Conservation (phyloP, 2,113 vertebrate genomes). For the Procapra przewalskii region DNA sequence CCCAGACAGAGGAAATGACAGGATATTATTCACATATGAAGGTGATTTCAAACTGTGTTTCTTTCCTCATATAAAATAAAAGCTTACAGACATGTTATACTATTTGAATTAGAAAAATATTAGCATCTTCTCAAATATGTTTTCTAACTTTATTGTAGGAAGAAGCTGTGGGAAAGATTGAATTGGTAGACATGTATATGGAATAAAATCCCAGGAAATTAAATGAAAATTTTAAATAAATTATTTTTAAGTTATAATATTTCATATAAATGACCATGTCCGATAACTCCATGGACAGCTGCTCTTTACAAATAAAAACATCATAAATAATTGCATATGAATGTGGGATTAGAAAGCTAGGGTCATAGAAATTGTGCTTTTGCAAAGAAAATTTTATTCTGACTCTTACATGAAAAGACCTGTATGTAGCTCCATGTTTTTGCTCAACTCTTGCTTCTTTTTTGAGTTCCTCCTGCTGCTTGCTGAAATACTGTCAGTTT, state of each 20-base stretch:
- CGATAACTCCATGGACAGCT: background rate
- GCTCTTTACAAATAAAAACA: background rate
- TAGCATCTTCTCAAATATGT: background rate
- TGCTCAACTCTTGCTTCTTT: background rate
- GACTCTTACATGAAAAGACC: background rate
- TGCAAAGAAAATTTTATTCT: background rate
- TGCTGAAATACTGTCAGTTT: background rate
- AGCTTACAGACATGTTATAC: background rate
- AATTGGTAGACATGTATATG: background rate
- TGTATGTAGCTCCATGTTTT: background rate
- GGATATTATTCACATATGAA: background rate
- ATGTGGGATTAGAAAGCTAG: background rate
- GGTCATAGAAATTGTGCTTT: background rate
- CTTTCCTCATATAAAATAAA: conserved; percentile 31
- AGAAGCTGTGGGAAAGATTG: background rate
- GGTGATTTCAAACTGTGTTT: background rate
- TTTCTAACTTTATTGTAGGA: background rate
- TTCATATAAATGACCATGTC: background rate
- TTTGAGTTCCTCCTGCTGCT: background rate
- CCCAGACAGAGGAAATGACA: background rate
- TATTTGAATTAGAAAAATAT: background rate
- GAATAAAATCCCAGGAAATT: background rate
- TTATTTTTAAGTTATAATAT: background rate
- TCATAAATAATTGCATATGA: background rate
- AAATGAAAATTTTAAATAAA: background rate